Conservation (phyloP, 2,797 vertebrate genomes). For the Oreochromis grahami region DNA sequence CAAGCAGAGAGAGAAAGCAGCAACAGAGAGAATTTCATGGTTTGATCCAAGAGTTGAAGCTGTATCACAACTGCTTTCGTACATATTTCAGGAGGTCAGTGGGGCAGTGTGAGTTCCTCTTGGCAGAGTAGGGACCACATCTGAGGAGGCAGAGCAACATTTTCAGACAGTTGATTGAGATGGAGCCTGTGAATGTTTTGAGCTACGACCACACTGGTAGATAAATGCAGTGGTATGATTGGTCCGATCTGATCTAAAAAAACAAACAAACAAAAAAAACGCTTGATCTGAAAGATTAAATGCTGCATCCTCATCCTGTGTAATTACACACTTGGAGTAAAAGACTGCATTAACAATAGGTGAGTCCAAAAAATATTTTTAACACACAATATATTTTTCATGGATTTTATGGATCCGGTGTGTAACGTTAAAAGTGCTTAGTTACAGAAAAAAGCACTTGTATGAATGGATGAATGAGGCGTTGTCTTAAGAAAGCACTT, state of each 20-base stretch:
- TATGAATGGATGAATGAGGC: no score
- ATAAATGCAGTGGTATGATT: not conserved
- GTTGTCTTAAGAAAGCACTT: no score
- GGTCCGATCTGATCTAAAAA: not conserved
- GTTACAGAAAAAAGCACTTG: no score
- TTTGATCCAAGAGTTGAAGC: not conserved
- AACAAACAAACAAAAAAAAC: no score
- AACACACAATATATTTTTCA: no score
- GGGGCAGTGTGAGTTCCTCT: not conserved
- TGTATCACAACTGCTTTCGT: not conserved
- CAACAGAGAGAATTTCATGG: not conserved
- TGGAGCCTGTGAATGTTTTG: not conserved
- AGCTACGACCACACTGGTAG: not conserved
- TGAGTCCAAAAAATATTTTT: no score
- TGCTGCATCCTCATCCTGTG: no score
- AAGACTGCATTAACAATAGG: no score
- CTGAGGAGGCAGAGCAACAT: not conserved
- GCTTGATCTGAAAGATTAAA: not conserved
- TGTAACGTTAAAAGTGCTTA: no score
- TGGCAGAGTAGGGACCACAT: not conserved
- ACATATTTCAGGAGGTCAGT: not conserved
- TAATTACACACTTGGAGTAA: no score
- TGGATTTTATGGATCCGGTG: no score
- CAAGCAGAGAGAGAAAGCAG: not conserved
- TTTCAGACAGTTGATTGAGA: not conserved